Conservation (phyloP, 2,888 invertebrate genomes). For the Callyntrura guangdongensis region DNA sequence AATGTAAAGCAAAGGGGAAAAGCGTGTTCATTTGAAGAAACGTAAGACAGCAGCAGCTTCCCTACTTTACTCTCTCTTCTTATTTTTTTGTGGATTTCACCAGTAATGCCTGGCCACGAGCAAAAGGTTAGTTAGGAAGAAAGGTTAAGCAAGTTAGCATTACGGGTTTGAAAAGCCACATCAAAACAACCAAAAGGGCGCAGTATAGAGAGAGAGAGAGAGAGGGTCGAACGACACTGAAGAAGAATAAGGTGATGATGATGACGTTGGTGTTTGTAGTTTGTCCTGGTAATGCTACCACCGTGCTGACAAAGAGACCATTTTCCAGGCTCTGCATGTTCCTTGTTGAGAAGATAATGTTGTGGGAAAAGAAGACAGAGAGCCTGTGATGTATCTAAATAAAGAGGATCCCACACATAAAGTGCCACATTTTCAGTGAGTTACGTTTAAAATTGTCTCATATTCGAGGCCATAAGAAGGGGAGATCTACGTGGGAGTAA, state of each 20-base stretch:
- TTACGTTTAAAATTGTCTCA: constrained; percentile 80
- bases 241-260: constrained; percentile 36
- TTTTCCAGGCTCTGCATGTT: constrained; percentile 44
- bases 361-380: constrained; percentile 45
- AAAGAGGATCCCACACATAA: constrained; percentile 75
- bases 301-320: constrained; percentile 46
- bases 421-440: constrained; percentile 79
- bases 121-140: constrained; percentile 8
- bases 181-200: not conserved
- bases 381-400: constrained; percentile 79
- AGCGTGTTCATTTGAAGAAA: constrained; percentile 73
- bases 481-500: constrained; percentile 28
- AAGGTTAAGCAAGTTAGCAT: constrained; percentile 1
- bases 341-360: constrained; percentile 47
- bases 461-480: constrained; percentile 66
- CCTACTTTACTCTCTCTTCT: not conserved
- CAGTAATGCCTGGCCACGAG: not conserved
- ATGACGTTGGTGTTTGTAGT: constrained; percentile 34
- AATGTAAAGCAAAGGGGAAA: constrained; percentile 61
- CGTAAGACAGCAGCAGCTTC: constrained; percentile 4
- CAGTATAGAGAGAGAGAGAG: not conserved
- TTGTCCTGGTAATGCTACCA: not conserved
- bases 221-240: constrained; percentile 32
- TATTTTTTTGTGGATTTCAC: not conserved
- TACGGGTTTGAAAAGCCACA: constrained; percentile 27